Evolutionary conservation across 2,797 vertebrate species (phyloP), one percentile per base, ranked within the genome.

Genomic region (Labroides dimidiatus): DNA sequence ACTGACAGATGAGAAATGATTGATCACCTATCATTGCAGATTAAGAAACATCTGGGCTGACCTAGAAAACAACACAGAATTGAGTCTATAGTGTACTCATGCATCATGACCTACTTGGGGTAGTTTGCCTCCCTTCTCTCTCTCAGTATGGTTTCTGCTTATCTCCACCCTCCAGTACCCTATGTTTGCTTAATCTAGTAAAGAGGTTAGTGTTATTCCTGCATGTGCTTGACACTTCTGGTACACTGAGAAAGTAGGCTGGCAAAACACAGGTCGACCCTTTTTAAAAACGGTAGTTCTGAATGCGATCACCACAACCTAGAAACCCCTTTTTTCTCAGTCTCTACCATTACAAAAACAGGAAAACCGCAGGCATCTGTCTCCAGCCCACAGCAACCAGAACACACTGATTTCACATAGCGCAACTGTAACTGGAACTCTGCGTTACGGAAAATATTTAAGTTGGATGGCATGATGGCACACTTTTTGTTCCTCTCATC

Each of bases 331-430:
- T 91, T 93, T 87, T 90, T 60, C 72, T 85, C 66, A 64, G 52
- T 84, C 86, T 87, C 66, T 82, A 69, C 68, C 72, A 73, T 87
- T 91, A 88, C 82, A 72, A 90, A 93, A 94, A 95, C 94, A 95
- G 94, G 94, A 95, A 95, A 93, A 90, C 93, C 93, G 37, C 89
- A 88, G 69, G 68, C 80, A 94, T 93, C 91, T 86, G 93, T 85
- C 89, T 81, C 54, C 61, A 86, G 63, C 65, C 91, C 90, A 91
- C 91, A 92, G 90, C 84, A 90, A 89, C 89, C 65, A 78, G 78
- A 77, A 79, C 88, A 88, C 77, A 87, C 89, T 87, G 85, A 92
- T 93, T 93, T 93, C 75, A 72, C 56, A 73, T 56, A 27, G 87
- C 74, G 77, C 76, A 84, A 73, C 80, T 88, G 81, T 75, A 64